These are phyloP conservation scores for Neuroscelio doddi DNA, from an alignment of 2,888 invertebrate genomes.

Conservation along the genomic window DNA sequence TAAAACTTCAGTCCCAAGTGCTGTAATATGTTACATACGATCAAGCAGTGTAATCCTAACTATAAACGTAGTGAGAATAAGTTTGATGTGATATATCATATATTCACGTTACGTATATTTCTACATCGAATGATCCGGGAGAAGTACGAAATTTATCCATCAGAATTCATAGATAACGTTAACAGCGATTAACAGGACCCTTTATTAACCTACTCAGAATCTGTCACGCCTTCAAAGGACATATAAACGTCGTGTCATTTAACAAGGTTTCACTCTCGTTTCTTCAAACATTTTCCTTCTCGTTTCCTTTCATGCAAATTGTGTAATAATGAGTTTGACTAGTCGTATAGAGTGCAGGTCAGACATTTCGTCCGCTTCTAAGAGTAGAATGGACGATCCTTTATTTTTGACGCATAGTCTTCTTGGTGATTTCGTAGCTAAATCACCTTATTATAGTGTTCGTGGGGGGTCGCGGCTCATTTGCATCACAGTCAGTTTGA, in stretches of 20 bases:
- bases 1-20: conserved; percentile 36
- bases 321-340: conserved; percentile 48
- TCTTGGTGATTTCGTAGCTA: conserved; percentile 65
- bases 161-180: conserved; percentile 34
- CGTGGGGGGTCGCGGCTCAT: conserved; percentile 66
- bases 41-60: conserved; percentile 29
- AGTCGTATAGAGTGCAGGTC: conserved; percentile 34
- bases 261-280: conserved; percentile 41
- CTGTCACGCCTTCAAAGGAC: conserved; percentile 56
- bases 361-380: conserved; percentile 6
- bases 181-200: conserved; percentile 43
- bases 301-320: conserved; percentile 47
- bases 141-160: conserved; percentile 25
- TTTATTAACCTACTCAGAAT: conserved; percentile 56
- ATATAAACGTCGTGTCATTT: conserved; percentile 52
- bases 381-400: conserved; percentile 29
- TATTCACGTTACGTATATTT: conserved; percentile 33
- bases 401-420: conserved; percentile 51
- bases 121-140: conserved; percentile 34
- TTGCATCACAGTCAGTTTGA: conserved; percentile 61
- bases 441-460: conserved; percentile 69
- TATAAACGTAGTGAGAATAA: conserved; percentile 32
- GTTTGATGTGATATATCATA: conserved; percentile 35
- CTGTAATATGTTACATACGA: conserved; percentile 29
- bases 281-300: conserved; percentile 6